Percentiles rank a stretch among this genome's conserved stretches.
Conservation (phyloP, 1,140 invertebrate genomes). For the silkworm (Bombyx mori) region ASM3026992v2 NC_085119.1:16310001-16310500, state of each 20-base stretch:
- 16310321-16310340: conserved; percentile 6
- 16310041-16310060: conserved; percentile 39
- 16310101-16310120: conserved; percentile 40
- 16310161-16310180: conserved; percentile 22
- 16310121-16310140: conserved; percentile 35
- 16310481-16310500: conserved; percentile 44
- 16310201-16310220: conserved; percentile 29
- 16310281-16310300: conserved; percentile 1
- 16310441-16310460: conserved; percentile 55
- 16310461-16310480: conserved; percentile 55
- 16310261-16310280: conserved; percentile 15
- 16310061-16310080: conserved; percentile 41
- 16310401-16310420: conserved; percentile 37
- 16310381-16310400: conserved; percentile 18
- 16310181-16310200: conserved; percentile 41
- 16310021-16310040: conserved; percentile 15
- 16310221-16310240: conserved; percentile 17
- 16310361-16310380: conserved; percentile 13
- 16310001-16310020: conserved; percentile 17
- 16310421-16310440: conserved; percentile 29
- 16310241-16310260: conserved; percentile 22
- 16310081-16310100: conserved; percentile 37
- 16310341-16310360: conserved; percentile 16
- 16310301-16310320: conserved; percentile 6
- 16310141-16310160: conserved; percentile 22